Base-by-base conservation (phyloP, 2,888 invertebrate genomes). In the Leucania comma region DNA sequence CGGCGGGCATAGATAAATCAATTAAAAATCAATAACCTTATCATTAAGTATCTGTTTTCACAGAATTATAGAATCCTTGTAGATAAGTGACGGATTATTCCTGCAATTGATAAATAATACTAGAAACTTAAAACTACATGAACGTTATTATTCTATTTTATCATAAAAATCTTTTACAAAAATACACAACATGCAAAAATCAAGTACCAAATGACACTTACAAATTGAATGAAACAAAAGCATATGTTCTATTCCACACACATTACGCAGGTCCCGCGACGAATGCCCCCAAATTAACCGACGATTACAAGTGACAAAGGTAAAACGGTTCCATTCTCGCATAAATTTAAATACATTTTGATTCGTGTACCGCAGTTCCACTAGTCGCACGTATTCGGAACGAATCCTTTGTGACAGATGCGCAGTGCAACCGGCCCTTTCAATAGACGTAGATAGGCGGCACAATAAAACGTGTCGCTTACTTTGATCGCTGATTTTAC, bases 381-480 rank as follows among this genome's bases (percentile, higher is more conserved):
- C 60, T 73, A 67, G 84, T 74, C 68, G 51, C 66, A 58, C 42
- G 62, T 75, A 78, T 81, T 75, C 67, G 72, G 57, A 42, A 57
- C 78, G 68, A 32, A 38, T 80, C 80, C 87, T 89, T 90, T 89
- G 89, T 91, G 87, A 88, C 88, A 89, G 84, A 85, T 86, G 87
- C 84, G 78, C 84, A 77, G 82, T 83, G 79, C 86, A 79, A 86
- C 84, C 80, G 71, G 79, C 72, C 70, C 78, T 75, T 81, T 83
- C 79, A 84, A 84, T 81, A 81, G 72, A 83, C 56, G 71, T 84
- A 81, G 79, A 84, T 86, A 86, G 85, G 78, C 80, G 81, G 79
- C 74, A 77, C 79, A 73, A 86, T 87, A 85, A 82, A 84, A 84
- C 73, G 75, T 62, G 64, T 50, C 66, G 51, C 66, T 77, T 63